These are phyloP conservation scores for Ochropacha duplaris DNA, from an alignment of 2,888 invertebrate species.

Conservation along the genomic window DNA sequence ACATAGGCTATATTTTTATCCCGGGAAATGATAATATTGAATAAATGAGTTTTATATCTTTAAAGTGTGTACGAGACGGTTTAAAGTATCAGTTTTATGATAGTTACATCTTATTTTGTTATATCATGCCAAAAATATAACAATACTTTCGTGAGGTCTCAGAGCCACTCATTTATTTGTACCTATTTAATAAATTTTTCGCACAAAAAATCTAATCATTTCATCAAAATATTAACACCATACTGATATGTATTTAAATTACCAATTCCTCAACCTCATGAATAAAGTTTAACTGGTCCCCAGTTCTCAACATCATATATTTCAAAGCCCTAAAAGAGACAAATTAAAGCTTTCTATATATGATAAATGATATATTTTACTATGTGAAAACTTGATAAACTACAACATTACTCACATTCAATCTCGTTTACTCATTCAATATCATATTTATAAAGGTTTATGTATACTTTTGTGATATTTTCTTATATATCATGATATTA, in stretches of 20 bases:
- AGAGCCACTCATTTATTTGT: too few species aligned
- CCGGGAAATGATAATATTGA: too few species aligned
- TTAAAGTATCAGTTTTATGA: too few species aligned
- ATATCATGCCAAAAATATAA: too few species aligned
- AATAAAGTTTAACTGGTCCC: background rate
- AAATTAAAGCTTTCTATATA: background rate
- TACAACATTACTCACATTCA: background rate
- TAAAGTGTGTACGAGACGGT: too few species aligned
- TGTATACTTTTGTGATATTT: background rate
- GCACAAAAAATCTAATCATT: too few species aligned
- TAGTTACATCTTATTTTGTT: too few species aligned
- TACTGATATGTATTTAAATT: background rate
- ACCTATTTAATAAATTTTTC: too few species aligned
- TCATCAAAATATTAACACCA: background rate
- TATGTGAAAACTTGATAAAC: conserved; percentile 10
- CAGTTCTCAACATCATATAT: background rate
- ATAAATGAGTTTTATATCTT: too few species aligned
- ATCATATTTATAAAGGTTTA: background rate
- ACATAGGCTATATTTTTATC: too few species aligned
- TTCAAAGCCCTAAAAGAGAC: background rate
- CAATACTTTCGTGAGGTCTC: too few species aligned
- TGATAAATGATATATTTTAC: conserved; percentile 8
- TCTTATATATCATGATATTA: too few species aligned
- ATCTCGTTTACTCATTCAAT: background rate
- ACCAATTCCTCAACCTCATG: background rate